Base-by-base conservation (phyloP, 2,888 invertebrate species). In the Frankliniella fusca region DNA sequence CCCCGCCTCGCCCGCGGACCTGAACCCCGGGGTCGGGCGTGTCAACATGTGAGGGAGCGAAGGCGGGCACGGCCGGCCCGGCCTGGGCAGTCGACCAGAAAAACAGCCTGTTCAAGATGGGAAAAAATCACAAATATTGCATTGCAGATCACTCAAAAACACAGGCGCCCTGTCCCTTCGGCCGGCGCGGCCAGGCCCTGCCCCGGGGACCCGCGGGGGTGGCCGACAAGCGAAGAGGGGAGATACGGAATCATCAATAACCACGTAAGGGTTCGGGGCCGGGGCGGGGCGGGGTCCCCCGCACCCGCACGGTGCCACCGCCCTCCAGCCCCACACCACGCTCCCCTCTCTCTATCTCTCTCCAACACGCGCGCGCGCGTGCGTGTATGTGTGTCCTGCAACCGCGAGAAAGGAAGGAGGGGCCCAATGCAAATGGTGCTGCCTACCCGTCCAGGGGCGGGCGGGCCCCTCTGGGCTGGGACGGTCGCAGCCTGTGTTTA, bases 211-310 rank as follows among this genome's bases (percentile, higher is more conserved):
- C 3, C 38, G 3, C 38, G 5, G 38, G 38, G 61, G 15, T 18
- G 61, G 61, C 7, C 18, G 61, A 7, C 15, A 7, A 61, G 61
- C 15, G 15, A 7, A 15, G 61, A 61, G 61, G 61, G 70, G 27
- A 27, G 70, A 76, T 27, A 76, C 70, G 27, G 70, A 76, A 76
- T 76, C 70, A 76, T 76, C 70, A 76, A 76, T 76, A 76, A 76
- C 70, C n/a, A 76, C 70, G 70, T 27, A 9, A 27, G 27, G 70
- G 70, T 8, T 27, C 23, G 7, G 38, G 38, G 5, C 38, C 38
- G n/a, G n/a, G n/a, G n/a, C n/a, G n/a, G n/a, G n/a, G n/a, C n/a
- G n/a, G n/a, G n/a, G n/a, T n/a, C n/a, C n/a, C n/a, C n/a, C n/a
- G n/a, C n/a, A n/a, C n/a, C n/a, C n/a, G n/a, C n/a, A n/a, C n/a